A percentile compares a stretch with the other conserved stretches of the same genome.
These are phyloP conservation scores for Sparidentex hasta DNA, from an alignment of 2,797 vertebrate species.

Conservation along the genomic window DNA sequence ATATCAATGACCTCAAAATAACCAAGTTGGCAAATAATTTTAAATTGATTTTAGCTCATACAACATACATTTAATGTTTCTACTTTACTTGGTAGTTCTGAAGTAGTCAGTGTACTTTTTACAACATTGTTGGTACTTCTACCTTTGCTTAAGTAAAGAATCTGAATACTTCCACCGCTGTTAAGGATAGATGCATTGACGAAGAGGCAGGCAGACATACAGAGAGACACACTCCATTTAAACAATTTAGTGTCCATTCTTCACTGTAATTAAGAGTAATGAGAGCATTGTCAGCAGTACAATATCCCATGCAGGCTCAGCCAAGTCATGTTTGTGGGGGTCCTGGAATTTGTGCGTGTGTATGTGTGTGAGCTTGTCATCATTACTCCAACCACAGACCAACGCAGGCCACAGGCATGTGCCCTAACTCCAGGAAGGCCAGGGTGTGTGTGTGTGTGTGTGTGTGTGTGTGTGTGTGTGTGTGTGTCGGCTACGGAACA, in stretches of 20 bases:
- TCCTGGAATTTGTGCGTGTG: slow-evolving; percentile 84
- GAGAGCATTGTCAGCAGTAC: slow-evolving; percentile 80
- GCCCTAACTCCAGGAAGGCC: slow-evolving; percentile 65
- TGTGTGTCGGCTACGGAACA: slow-evolving; percentile 36
- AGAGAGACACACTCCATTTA: slow-evolving; percentile 61
- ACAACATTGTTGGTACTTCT: not conserved
- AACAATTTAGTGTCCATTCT: slow-evolving; percentile 73
- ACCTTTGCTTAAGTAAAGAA: slow-evolving; percentile 23
- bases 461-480: slow-evolving; percentile 38
- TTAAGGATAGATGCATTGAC: slow-evolving; percentile 37
- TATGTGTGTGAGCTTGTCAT: slow-evolving; percentile 81
- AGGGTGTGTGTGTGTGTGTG: slow-evolving; percentile 48
- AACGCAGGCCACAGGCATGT: slow-evolving; percentile 87
- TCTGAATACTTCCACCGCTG: slow-evolving; percentile 32
- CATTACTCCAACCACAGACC: slow-evolving; percentile 86
- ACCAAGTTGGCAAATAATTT: no score
- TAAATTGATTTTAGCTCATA: no score
- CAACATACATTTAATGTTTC: no score
- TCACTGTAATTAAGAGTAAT: slow-evolving; percentile 76
- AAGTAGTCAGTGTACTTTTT: no score
- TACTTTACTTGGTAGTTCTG: no score
- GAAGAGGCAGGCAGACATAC: slow-evolving; percentile 52
- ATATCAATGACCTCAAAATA: no score
- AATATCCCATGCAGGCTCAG: slow-evolving; percentile 72
- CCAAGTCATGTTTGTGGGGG: slow-evolving; percentile 85